Evolutionary conservation across 2,888 invertebrate genomes (phyloP).

Genomic region (Napeogenes inachia): DNA sequence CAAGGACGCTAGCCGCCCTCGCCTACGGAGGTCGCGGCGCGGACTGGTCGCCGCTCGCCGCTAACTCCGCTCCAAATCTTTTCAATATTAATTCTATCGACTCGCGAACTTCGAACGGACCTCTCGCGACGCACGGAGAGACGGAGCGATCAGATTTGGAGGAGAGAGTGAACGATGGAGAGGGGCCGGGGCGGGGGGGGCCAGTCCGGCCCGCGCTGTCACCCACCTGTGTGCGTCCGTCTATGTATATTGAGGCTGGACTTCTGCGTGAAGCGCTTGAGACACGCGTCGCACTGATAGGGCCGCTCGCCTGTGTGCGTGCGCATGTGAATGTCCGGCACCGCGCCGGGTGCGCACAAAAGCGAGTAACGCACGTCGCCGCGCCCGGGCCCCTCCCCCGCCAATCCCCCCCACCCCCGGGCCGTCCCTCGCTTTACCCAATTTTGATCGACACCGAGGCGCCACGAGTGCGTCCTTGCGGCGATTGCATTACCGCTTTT

Average conservation of each 20-base stretch:
- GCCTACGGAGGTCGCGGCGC: slow-evolving; percentile 68
- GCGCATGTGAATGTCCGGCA: slow-evolving; percentile 75
- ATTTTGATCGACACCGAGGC: slow-evolving; percentile 51
- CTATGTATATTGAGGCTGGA: slow-evolving; percentile 89
- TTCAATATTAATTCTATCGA: slow-evolving; percentile 26
- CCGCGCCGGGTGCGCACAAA: slow-evolving; percentile 77
- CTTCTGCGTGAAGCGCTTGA: slow-evolving; percentile 88
- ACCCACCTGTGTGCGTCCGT: slow-evolving; percentile 84
- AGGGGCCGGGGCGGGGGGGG: slow-evolving; percentile 58
- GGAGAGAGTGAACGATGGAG: slow-evolving; percentile 51
- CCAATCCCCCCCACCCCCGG: slow-evolving; percentile 37
- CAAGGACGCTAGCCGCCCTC: slow-evolving; percentile 69
- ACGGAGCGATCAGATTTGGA: slow-evolving; percentile 33
- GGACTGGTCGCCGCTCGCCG: slow-evolving; percentile 73
- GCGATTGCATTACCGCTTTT: slow-evolving; percentile 78
- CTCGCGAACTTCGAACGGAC: slow-evolving; percentile 19
- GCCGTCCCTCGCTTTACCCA: slow-evolving; percentile 42
- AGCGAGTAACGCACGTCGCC: slow-evolving; percentile 78
- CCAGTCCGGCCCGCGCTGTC: slow-evolving; percentile 71
- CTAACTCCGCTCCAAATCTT: slow-evolving; percentile 64
- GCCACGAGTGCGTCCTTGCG: slow-evolving; percentile 62
- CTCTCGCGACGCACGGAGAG: slow-evolving; percentile 23
- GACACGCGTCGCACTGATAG: slow-evolving; percentile 84
- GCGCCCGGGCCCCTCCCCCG: slow-evolving; percentile 55
- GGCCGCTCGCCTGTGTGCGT: slow-evolving; percentile 79